These are phyloP conservation scores for Lepus townsendii DNA, from an alignment of 2,797 vertebrate species.

Conservation along the genomic window DNA sequence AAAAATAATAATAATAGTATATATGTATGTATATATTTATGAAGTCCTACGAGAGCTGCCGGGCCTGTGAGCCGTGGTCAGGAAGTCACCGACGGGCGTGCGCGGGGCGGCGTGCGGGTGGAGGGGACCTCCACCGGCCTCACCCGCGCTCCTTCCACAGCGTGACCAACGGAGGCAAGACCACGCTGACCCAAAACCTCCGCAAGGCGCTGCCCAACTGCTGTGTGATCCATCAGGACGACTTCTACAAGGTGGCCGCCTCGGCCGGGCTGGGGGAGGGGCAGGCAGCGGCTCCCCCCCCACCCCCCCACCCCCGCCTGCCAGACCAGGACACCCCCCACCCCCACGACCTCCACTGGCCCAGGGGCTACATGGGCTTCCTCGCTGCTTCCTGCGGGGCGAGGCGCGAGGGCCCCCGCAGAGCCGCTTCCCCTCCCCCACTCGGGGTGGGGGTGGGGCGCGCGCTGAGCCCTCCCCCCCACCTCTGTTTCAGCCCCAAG, in stretches of 20 bases:
- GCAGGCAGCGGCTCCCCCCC: no score
- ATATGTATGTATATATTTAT: no score
- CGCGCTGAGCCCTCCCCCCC: conserved; percentile 89
- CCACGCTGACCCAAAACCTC: conserved; percentile 94
- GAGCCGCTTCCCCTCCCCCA: background rate
- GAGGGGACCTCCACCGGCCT: background rate
- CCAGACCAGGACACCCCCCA: no score
- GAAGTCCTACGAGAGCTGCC: no score
- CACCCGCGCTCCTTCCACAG: conserved; percentile 82
- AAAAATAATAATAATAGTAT: no score
- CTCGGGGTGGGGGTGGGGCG: background rate
- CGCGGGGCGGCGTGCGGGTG: background rate
- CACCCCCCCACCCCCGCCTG: no score
- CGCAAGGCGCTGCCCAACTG: conserved; percentile 83
- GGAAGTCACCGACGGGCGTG: no score
- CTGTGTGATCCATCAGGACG: no score
- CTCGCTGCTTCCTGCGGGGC: background rate
- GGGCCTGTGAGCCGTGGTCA: no score
- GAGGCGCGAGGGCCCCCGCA: background rate
- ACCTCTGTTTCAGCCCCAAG: conserved; percentile 98
- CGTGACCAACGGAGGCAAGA: conserved; percentile 97
- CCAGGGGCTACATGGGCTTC: background rate
- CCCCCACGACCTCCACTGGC: background rate
- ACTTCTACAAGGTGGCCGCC: no score
- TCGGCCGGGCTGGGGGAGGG: no score